These are phyloP conservation scores for Leptestheria dahalacensis DNA, from an alignment of 1,140 invertebrate species.

Conservation along the genomic window DNA sequence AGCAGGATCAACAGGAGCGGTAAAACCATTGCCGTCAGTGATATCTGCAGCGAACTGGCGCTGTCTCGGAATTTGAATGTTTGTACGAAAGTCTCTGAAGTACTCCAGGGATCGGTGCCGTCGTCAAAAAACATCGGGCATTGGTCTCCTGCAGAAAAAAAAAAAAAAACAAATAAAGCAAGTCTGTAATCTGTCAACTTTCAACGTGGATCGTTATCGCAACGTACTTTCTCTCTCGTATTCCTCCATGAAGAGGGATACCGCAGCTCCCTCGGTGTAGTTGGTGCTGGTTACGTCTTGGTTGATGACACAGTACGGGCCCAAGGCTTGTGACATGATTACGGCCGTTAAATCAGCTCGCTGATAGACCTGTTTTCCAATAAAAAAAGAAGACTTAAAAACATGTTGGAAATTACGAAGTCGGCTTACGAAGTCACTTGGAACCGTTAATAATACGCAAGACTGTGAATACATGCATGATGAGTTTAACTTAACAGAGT, in stretches of 20 bases:
- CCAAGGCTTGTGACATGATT: conserved; percentile 75
- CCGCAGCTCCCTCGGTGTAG: conserved; percentile 76
- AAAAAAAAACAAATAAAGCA: conserved; percentile 12
- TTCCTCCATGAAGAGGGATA: conserved; percentile 76
- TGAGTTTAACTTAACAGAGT: conserved; percentile 1
- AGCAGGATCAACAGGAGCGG: background rate
- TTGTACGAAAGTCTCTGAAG: conserved; percentile 35
- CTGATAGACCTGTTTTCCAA: conserved; percentile 60
- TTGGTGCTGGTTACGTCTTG: conserved; percentile 81
- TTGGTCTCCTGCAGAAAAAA: conserved; percentile 48
- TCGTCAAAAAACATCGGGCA: conserved; percentile 92
- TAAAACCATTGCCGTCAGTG: conserved; percentile 1
- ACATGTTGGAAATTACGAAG: background rate
- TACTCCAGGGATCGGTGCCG: conserved; percentile 66
- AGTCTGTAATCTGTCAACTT: background rate
- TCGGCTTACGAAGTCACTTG: background rate
- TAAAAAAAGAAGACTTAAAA: conserved; percentile 11
- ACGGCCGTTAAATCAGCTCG: conserved; percentile 80
- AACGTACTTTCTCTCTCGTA: conserved; percentile 65
- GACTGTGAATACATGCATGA: conserved; percentile 1
- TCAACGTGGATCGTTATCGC: background rate
- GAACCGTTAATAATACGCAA: conserved; percentile 10
- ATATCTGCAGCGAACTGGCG: background rate
- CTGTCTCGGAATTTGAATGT: conserved; percentile 18
- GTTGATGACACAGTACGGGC: conserved; percentile 73